Evolutionary conservation across 2,797 vertebrate species (phyloP).

Genomic region (Xenops minutus): DNA sequence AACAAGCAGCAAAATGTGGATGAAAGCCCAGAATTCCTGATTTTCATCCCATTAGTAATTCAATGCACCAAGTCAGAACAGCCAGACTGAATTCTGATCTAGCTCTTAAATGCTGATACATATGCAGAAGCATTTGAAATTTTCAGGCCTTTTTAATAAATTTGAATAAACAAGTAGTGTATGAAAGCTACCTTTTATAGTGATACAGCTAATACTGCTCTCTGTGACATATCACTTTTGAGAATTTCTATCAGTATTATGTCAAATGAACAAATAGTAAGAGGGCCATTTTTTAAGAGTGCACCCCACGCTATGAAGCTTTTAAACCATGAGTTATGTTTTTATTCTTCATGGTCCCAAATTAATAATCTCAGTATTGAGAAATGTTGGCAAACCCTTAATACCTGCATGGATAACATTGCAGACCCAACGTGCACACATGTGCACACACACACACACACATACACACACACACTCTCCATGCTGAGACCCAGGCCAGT

Average conservation of each 20-base stretch:
- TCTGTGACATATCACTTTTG: neutral
- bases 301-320: neutral
- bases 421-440: neutral
- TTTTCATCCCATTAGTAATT: conserved; percentile 17
- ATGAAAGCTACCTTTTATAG: conserved; percentile 7
- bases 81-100: conserved; percentile 10
- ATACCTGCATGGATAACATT: neutral
- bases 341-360: conserved; percentile 7
- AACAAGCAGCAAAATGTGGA: neutral
- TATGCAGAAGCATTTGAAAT: conserved; percentile 22
- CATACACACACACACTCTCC: neutral
- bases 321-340: conserved; percentile 5
- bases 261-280: neutral
- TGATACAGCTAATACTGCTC: neutral
- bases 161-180: conserved; percentile 28
- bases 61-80: neutral
- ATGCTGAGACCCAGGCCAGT: neutral
- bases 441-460: too few relatives aligned
- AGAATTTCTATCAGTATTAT: conserved; percentile 3
- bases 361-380: conserved; percentile 36
- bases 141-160: conserved; percentile 37
- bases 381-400: conserved; percentile 45
- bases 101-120: neutral
- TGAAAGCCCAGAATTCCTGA: neutral
- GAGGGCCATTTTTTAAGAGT: neutral